Base-by-base conservation (phyloP, 2,888 invertebrate species). In the Cabera pusaria region DNA sequence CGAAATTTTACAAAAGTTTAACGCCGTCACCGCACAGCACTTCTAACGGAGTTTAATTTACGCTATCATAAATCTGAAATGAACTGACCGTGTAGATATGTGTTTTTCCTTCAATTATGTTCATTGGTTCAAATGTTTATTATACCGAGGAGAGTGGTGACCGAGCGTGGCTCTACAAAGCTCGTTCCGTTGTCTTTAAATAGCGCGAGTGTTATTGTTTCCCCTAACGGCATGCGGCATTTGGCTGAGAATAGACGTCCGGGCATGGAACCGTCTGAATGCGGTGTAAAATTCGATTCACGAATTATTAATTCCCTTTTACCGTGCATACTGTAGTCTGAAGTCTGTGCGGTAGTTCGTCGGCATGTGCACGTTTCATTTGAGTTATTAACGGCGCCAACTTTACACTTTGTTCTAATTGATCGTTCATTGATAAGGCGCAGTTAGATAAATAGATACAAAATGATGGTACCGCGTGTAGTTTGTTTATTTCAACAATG, bases 341-440 rank as follows among this genome's bases (percentile, higher is more conserved):
- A 31, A 24, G 24, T 27, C 34, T 40, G 31, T 44, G 36, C 32
- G 41, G 21, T 24, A 27, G 33, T 36, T n/a, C n/a, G n/a, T n/a
- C n/a, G n/a, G n/a, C n/a, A n/a, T n/a, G n/a, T n/a, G n/a, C n/a
- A n/a, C n/a, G n/a, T n/a, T 52, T 40, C 43, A 36, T 29, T 14
- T 12, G 35, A 39, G 24, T 37, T 36, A 26, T 42, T 23, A 24
- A 22, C 28, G 10, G 21, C 10, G 25, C 19, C 21, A 20, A 25
- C 37, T 39, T 50, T 52, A 51, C 50, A 52, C 45, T 43, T 48
- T 51, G 44, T 44, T 49, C 46, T 53, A 47, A 52, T 49, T 47
- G 51, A 26, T 27, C 24, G 31, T 28, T 33, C 44, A 26, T 19
- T 36, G 34, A 40, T 36, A 41, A 50, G 32, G 16, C 40, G 41